Base-by-base conservation (phyloP, 1,140 invertebrate species). In the Phthorimaea operculella region DNA sequence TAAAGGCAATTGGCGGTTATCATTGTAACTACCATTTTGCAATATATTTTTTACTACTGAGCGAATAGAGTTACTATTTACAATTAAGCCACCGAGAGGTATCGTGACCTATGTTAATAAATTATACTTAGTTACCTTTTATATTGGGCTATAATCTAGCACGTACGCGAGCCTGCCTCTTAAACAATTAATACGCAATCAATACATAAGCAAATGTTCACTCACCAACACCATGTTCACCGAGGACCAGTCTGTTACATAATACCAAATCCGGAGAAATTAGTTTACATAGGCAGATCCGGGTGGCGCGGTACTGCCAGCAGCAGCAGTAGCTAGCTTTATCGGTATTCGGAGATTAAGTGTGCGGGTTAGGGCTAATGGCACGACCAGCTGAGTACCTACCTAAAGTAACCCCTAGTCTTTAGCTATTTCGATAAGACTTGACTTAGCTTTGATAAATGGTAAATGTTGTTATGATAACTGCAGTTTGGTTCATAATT, bases 231-330 rank as follows among this genome's bases (percentile, higher is more conserved):
- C 8, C 36, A 39, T 55, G 47, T 59, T 59, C 63, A 65, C 58
- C 54, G 52, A 60, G 34, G 59, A 57, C 63, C 59, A 57, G 66
- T 59, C 57, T 11, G 52, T 68, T 66, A 58, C 57, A 59, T 66
- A 73, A 74, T 57, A 44, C 49, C 57, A 58, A 57, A 66, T 70
- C 66, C 61, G 63, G 58, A 63, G 63, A 68, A 70, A 64, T 59
- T 62, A 73, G 64, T 69, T 63, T 63, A 70, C 52, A 51, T 16
- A 17, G 60, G 51, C 16, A 17, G 60, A 67, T 76, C 75, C 75
- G 72, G 75, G 66, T 80, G 63, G 70, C 67, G 59, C 65, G 71
- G 72, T 47, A 65, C 54, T 71, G 63, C 69, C 58, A 54, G 58
- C 21, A 28, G 21, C 21, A 28, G 21, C 21, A 28, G 21, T 28